A percentile compares a stretch with the other conserved stretches of the same genome.
Conservation (phyloP, 2,888 invertebrate species). For the Dusona sp. region DNA sequence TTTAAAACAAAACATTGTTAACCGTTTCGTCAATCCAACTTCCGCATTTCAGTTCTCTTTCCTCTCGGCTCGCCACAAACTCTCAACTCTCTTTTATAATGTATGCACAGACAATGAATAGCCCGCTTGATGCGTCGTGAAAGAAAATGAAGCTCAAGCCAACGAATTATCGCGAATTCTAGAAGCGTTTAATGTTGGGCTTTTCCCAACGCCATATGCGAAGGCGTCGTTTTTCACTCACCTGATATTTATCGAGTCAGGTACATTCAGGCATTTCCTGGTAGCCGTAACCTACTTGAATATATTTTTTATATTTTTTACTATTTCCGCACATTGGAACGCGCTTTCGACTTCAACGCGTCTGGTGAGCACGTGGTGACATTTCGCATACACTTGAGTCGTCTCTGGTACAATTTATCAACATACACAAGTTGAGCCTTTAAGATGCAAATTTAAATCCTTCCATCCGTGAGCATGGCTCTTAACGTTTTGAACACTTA, state of each 20-base stretch:
- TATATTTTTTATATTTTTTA: slow-evolving; percentile 10
- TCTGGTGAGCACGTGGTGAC: slow-evolving; percentile 28
- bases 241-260: slow-evolving; percentile 34
- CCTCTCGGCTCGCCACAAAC: background rate
- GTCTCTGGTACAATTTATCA: background rate
- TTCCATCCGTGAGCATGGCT: background rate
- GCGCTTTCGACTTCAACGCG: slow-evolving; percentile 64
- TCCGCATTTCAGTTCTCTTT: slow-evolving; percentile 29
- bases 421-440: background rate
- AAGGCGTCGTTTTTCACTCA: slow-evolving; percentile 15
- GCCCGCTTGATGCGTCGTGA: background rate
- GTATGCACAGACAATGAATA: background rate
- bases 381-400: slow-evolving; percentile 5
- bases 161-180: slow-evolving; percentile 52
- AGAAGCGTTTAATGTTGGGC: slow-evolving; percentile 8
- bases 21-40: slow-evolving; percentile 6
- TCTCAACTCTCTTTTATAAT: background rate
- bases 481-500: background rate
- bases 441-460: background rate
- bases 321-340: slow-evolving; percentile 56
- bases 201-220: background rate
- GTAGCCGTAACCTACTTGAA: slow-evolving; percentile 36
- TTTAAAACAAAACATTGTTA: background rate
- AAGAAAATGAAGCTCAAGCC: slow-evolving; percentile 10
- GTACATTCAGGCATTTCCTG: slow-evolving; percentile 48